phyloP scores from a whole-genome alignment of 2,797 vertebrate genomes.

The Anguilla pacifica region DNA sequence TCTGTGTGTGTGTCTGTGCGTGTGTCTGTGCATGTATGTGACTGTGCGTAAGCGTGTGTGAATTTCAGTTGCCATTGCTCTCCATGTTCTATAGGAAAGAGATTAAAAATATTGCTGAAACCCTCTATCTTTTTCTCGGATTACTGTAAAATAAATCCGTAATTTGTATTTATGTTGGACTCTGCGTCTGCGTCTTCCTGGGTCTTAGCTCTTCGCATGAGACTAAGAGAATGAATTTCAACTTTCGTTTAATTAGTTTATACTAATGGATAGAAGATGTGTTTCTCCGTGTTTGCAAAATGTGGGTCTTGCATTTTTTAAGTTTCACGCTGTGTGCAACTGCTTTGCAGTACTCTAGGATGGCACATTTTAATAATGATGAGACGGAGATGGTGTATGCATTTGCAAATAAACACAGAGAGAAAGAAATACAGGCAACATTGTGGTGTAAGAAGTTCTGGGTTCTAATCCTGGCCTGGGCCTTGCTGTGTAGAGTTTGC shows the following conservation, averaged over 20 bases:
- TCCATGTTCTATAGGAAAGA: no score
- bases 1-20: slow-evolving; percentile 4
- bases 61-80: no score
- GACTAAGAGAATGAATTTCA: background rate
- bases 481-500: no score
- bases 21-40: slow-evolving; percentile 1
- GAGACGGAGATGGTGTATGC: background rate
- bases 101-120: no score
- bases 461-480: no score
- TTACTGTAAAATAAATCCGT: no score
- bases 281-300: background rate
- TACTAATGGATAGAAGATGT: background rate
- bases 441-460: no score
- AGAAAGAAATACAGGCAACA: background rate
- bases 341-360: background rate
- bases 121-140: no score
- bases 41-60: background rate
- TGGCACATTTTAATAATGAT: background rate
- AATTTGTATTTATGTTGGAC: background rate
- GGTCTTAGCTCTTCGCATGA: background rate
- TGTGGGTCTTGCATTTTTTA: background rate
- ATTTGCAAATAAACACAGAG: background rate
- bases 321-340: background rate
- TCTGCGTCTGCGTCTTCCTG: background rate
- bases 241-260: background rate